Evolutionary conservation across 2,797 vertebrate genomes (phyloP).

Genomic region (Natrix natrix): DNA sequence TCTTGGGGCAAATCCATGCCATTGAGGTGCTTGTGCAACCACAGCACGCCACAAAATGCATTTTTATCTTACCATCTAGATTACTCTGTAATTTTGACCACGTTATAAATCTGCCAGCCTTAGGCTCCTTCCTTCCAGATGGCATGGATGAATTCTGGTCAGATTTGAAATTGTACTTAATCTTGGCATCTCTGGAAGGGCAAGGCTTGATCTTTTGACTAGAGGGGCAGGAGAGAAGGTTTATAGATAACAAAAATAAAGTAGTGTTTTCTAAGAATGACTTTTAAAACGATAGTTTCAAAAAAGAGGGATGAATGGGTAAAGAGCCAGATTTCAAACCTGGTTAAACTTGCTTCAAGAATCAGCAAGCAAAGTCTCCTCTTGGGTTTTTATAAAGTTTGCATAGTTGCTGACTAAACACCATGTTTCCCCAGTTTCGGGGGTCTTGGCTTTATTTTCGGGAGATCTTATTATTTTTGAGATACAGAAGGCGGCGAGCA

Average conservation of each 20-base stretch:
- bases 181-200: background rate
- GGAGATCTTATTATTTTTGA: too few relatives aligned
- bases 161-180: background rate
- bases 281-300: background rate
- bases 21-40: too few relatives aligned
- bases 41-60: background rate
- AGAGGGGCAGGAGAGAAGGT: background rate
- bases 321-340: background rate
- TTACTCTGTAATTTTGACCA: background rate
- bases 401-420: constrained; percentile 39
- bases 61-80: background rate
- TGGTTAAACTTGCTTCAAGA: background rate
- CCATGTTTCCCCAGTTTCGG: too few relatives aligned
- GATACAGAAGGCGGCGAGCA: too few relatives aligned
- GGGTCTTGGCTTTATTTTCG: too few relatives aligned
- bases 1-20: background rate
- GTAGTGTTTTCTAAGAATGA: background rate
- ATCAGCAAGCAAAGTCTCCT: constrained; percentile 8
- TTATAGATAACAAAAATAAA: background rate
- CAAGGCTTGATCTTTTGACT: background rate
- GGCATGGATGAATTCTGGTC: background rate
- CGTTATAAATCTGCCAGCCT: background rate
- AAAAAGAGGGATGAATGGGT: background rate
- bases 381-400: constrained; percentile 39
- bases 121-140: background rate